A percentile compares a stretch with the other conserved stretches of the same genome.
phyloP scores from a whole-genome alignment of 2,113 vertebrate species.

The Phyllostomus discolor region DNA sequence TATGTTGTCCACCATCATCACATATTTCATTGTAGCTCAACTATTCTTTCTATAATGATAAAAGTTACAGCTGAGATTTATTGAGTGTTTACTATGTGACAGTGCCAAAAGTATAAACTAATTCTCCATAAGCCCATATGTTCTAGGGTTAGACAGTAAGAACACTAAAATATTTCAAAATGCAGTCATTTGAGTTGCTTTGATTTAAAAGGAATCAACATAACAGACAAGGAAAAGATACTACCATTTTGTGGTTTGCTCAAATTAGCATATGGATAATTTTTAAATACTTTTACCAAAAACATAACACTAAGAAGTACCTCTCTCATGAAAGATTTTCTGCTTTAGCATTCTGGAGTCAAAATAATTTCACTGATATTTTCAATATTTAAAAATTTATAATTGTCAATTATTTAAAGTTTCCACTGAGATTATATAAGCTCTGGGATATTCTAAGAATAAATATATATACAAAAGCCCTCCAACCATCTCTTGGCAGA shows the following conservation, averaged over 20 bases:
- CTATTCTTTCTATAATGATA: background rate
- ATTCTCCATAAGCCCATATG: background rate
- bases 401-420: background rate
- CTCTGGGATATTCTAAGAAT: background rate
- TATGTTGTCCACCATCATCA: background rate
- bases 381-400: conserved; percentile 6
- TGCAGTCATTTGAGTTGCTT: background rate
- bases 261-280: background rate
- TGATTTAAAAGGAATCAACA: background rate
- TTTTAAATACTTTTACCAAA: background rate
- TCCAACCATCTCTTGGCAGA: background rate
- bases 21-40: background rate
- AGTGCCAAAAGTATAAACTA: background rate
- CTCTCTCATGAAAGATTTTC: background rate
- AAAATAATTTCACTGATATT: background rate
- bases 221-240: background rate
- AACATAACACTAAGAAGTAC: background rate
- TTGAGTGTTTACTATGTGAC: background rate
- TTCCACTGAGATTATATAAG: background rate
- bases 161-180: background rate
- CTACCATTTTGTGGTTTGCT: background rate
- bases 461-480: background rate
- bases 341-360: background rate
- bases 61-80: background rate
- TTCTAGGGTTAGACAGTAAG: background rate